Evolutionary conservation across 2,797 vertebrate species (phyloP), one percentile per base, ranked within the genome.

Genomic region (Gadopsis bispinosus): DNA sequence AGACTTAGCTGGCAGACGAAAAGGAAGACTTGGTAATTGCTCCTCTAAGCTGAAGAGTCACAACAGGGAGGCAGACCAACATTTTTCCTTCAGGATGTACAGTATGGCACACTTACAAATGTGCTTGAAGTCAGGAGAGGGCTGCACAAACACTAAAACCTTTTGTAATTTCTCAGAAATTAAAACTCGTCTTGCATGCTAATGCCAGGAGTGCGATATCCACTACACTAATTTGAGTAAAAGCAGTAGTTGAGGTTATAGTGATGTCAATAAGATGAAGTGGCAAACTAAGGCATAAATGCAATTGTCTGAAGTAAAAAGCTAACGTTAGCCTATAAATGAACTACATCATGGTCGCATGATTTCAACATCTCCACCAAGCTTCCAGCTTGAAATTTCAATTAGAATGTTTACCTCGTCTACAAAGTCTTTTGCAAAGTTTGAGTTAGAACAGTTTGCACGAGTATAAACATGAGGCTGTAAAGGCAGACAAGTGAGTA

Each of bases 21-120:
- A 67, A 48, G 55, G 29, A 87, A 85, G 64, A 75, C 53, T 70
- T 62, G 29, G 75, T 81, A 89, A 91, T 85, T 84, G 74, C 77
- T 88, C 64, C 71, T 83, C 69, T 69, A 72, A 75, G 66, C 56
- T 80, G 51, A 83, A 83, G 66, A 83, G 73, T 87, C 80, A 60
- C 74, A 62, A 67, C 41, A 61, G 66, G 22, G 31, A 41, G 20
- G 55, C 5, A 63, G 58, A 69, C 73, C 65, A 78, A 68, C 69
- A 75, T 71, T 69, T 45, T 81, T 58, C 61, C 59, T 82, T 74
- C 63, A 70, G 56, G 61, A 67, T 60, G 54, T 33, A 66, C 37
- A 53, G 17, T 56, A 50, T 1, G 4, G 71, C 31, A 61, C 61
- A 51, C 69, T 75, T 41, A 55, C 39, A 78, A 60, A 69, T 19